Evolutionary conservation across 2,888 invertebrate species (phyloP), one percentile per base, ranked within the genome.

Genomic region (Drosophila affinis): DNA sequence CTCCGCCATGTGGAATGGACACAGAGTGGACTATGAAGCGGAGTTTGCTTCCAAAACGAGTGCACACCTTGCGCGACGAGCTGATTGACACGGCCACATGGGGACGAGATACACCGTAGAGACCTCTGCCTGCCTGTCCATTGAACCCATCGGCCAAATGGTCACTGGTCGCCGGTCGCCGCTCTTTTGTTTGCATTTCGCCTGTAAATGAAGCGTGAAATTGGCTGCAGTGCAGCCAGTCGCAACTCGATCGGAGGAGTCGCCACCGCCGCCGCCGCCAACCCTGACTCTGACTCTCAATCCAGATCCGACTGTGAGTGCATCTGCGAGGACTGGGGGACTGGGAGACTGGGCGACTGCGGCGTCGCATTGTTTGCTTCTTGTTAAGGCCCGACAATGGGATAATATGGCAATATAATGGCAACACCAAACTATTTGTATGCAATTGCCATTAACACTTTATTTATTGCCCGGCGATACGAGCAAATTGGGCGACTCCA

Each of bases 151-250:
- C 65, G 67, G 62, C 55, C 73, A 73, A 73, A 74, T 73, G 73
- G 72, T 72, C 70, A 59, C 80, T 72, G 75, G 53, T 79, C 75
- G 77, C 21, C 62, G 62, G 72, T 69, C 32, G 32, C 73, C 74
- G 76, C 53, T 76, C 83, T 83, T 84, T 83, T 86, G 80, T 81
- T 88, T 81, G 79, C 81, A 79, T 80, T 87, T 87, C 78, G 75
- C 54, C 63, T 78, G 77, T 84, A 85, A 90, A 90, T 90, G 90
- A 90, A 90, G 90, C 90, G 84, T 90, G 91, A 90, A 90, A 90
- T 90, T 90, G 89, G 83, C 85, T 81, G 77, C 77, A 85, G 77
- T 88, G 83, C 83, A 83, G 81, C 87, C 77, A 81, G 70, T 81
- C 56, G 63, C 39, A 39, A 52, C 29, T 56, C 56, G 39, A 65